Evolutionary conservation across 2,797 vertebrate genomes (phyloP).

Genomic region (Sphenodon punctatus): DNA sequence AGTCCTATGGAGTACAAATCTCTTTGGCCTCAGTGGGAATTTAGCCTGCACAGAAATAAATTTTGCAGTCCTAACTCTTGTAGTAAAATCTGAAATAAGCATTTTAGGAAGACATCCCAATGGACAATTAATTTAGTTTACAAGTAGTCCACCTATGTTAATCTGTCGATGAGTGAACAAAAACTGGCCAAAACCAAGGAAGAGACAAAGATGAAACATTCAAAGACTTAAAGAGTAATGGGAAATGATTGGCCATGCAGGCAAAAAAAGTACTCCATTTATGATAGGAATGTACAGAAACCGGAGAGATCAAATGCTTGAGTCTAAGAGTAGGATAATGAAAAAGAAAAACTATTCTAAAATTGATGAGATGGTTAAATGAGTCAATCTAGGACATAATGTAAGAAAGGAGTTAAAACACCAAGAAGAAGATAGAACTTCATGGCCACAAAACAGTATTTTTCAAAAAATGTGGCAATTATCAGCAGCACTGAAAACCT

Average conservation of each 20-base stretch:
- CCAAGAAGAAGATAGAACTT: accelerated
- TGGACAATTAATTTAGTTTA: accelerated
- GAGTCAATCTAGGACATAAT: neutral
- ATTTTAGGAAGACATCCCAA: neutral
- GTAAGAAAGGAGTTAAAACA: neutral
- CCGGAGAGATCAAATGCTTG: neutral
- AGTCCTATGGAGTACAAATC: neutral
- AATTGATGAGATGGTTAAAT: accelerated
- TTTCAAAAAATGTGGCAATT: accelerated
- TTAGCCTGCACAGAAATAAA: neutral
- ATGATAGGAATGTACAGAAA: accelerated
- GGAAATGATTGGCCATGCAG: accelerated
- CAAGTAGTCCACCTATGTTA: neutral
- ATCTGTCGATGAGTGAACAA: neutral
- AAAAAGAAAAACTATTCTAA: neutral
- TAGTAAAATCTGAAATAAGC: accelerated
- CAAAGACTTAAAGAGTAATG: neutral
- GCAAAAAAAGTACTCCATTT: neutral
- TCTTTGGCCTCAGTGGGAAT: accelerated
- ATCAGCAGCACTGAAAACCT: neutral
- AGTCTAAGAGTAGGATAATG: neutral
- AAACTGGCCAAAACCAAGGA: neutral
- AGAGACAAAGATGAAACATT: accelerated
- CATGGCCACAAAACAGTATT: neutral
- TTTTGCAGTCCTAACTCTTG: neutral